phyloP scores from a whole-genome alignment of 1,140 invertebrate species.

The Aphaenogaster ashmeadi region DNA sequence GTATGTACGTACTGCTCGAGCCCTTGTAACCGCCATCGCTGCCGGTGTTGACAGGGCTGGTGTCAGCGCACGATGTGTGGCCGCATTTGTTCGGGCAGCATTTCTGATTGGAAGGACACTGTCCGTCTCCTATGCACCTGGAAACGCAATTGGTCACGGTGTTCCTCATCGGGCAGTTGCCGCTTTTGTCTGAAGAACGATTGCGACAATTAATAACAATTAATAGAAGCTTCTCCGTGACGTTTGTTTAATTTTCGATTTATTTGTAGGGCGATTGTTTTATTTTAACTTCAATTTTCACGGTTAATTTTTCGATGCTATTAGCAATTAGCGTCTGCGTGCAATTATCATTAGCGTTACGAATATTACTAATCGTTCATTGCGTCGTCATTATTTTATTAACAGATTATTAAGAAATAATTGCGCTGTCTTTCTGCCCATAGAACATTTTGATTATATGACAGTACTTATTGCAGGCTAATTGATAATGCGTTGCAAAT shows the following conservation, averaged over 20 bases:
- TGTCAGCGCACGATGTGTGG: conserved; percentile 88
- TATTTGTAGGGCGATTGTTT: neutral
- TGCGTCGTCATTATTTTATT: neutral
- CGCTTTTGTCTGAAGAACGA: conserved; percentile 76
- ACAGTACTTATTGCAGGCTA: neutral
- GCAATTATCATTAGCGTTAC: neutral
- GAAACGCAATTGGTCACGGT: conserved; percentile 90
- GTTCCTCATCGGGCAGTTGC: conserved; percentile 89
- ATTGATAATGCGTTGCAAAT: neutral
- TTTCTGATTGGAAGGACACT: conserved; percentile 89
- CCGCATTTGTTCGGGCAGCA: conserved; percentile 92
- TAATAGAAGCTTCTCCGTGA: neutral
- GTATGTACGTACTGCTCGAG: conserved; percentile 69
- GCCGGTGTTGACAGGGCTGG: conserved; percentile 85
- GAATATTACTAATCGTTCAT: neutral
- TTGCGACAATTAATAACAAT: neutral
- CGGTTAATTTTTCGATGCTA: neutral
- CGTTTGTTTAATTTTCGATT: neutral
- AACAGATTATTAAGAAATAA: conserved; percentile 5
- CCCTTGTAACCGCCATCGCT: conserved; percentile 80
- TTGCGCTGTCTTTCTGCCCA: neutral
- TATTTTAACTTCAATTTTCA: neutral
- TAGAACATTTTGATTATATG: neutral
- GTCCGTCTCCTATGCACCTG: conserved; percentile 89
- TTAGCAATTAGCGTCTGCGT: neutral